phyloP scores from a whole-genome alignment of 1,140 invertebrate species.

The Nixonia krombeini region DNA sequence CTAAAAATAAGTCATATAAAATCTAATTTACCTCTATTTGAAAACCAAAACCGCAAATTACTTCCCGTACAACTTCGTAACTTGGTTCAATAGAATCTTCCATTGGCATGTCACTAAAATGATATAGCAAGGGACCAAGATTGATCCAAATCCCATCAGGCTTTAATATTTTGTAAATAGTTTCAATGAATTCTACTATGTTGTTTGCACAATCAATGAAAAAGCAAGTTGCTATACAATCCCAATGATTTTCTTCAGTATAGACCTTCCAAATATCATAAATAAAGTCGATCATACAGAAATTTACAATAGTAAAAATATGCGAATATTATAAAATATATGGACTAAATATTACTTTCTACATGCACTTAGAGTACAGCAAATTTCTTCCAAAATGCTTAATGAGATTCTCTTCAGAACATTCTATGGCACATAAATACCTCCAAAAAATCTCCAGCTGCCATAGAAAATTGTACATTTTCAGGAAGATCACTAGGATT shows the following conservation, averaged over 20 bases:
- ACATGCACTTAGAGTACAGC: no score
- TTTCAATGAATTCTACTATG: conserved; percentile 94
- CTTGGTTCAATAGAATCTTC: conserved; percentile 96
- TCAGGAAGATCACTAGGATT: conserved; percentile 80
- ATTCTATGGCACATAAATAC: conserved; percentile 64
- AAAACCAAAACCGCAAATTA: conserved; percentile 92
- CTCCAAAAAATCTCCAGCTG: conserved; percentile 94
- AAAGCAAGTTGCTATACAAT: conserved; percentile 96
- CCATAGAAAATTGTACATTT: conserved; percentile 91
- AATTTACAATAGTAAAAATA: no score
- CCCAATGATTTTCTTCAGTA: conserved; percentile 83
- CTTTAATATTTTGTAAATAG: conserved; percentile 92
- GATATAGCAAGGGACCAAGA: conserved; percentile 94
- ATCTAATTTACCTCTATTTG: conserved; percentile 78
- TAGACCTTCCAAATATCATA: conserved; percentile 80
- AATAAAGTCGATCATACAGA: no score
- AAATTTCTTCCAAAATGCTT: no score
- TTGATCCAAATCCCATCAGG: conserved; percentile 92
- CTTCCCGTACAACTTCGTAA: conserved; percentile 86
- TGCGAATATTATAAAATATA: no score
- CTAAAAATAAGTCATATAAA: not conserved
- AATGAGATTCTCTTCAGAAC: no score
- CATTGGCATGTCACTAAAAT: conserved; percentile 90
- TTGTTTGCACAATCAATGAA: conserved; percentile 99
- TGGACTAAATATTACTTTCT: no score